Evolutionary conservation across 1,140 invertebrate genomes (phyloP).

Genomic region (Uloborus diversus): DNA sequence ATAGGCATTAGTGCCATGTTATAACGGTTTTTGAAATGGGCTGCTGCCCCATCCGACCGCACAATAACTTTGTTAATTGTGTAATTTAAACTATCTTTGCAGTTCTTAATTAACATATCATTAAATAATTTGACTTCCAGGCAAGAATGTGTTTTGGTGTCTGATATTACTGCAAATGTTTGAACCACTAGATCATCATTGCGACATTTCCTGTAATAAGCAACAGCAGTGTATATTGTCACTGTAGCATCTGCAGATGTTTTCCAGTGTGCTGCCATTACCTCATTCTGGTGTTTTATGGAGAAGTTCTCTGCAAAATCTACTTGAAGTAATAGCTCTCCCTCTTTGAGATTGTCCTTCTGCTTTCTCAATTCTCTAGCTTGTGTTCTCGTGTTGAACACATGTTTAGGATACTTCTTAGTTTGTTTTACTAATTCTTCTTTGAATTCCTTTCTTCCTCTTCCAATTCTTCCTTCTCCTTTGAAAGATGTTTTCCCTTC

Average conservation of each 20-base stretch:
- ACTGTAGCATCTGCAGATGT: not conserved
- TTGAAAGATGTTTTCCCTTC: no score
- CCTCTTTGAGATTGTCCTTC: not conserved
- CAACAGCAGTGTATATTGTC: not conserved
- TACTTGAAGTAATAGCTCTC: not conserved
- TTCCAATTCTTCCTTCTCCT: no score
- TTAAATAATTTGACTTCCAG: not conserved
- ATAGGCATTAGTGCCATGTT: not conserved
- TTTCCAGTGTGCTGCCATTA: not conserved
- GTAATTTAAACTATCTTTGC: not conserved
- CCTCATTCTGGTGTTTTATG: not conserved
- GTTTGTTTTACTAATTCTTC: not conserved
- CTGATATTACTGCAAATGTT: not conserved
- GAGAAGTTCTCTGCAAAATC: not conserved
- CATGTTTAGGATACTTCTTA: not conserved
- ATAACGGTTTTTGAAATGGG: not conserved
- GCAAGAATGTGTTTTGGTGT: not conserved
- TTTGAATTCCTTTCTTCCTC: no score
- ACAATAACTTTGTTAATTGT: not conserved
- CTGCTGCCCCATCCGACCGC: slow-evolving; percentile 2
- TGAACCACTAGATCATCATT: not conserved
- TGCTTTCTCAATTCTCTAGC: not conserved
- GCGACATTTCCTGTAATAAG: not conserved
- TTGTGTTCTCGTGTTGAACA: not conserved
- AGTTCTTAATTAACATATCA: not conserved